Evolutionary conservation across 1,140 invertebrate genomes (phyloP).

Genomic region (Drosophila ogumai): DNA sequence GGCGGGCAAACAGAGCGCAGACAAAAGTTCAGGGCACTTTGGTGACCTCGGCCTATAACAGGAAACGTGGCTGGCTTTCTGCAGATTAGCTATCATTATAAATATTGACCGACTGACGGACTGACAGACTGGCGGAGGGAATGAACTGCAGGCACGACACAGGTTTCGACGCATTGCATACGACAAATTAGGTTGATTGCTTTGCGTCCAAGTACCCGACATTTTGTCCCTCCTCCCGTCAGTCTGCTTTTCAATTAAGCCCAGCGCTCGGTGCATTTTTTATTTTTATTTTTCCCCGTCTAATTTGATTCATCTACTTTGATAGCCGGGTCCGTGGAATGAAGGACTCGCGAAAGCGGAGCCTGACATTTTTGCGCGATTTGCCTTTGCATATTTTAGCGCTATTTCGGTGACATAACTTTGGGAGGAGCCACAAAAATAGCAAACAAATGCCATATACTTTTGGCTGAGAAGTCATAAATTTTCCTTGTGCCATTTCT

Average conservation of each 20-base stretch:
- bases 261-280: constrained; percentile 47
- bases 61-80: constrained; percentile 36
- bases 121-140: constrained; percentile 15
- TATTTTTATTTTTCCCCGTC: constrained; percentile 52
- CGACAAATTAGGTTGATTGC: constrained; percentile 83
- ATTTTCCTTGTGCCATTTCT: constrained; percentile 63
- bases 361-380: constrained; percentile 65
- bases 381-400: constrained; percentile 77
- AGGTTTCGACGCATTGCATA: constrained; percentile 57
- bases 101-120: constrained; percentile 75
- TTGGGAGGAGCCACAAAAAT: constrained; percentile 48
- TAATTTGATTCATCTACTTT: constrained; percentile 74
- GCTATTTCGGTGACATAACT: constrained; percentile 69
- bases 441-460: constrained; percentile 76
- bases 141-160: constrained; percentile 40
- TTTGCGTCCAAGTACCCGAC: constrained; percentile 53
- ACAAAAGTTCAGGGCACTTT: constrained; percentile 32
- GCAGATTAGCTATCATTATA: constrained; percentile 78
- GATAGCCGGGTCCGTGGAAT: constrained; percentile 56
- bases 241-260: constrained; percentile 68
- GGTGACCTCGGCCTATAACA: constrained; percentile 43
- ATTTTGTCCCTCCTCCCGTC: not conserved
- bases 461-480: constrained; percentile 78
- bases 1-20: constrained; percentile 45
- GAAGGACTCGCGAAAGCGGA: constrained; percentile 23